phyloP scores from a whole-genome alignment of 2,888 invertebrate genomes.

The Urechis unicinctus region DNA sequence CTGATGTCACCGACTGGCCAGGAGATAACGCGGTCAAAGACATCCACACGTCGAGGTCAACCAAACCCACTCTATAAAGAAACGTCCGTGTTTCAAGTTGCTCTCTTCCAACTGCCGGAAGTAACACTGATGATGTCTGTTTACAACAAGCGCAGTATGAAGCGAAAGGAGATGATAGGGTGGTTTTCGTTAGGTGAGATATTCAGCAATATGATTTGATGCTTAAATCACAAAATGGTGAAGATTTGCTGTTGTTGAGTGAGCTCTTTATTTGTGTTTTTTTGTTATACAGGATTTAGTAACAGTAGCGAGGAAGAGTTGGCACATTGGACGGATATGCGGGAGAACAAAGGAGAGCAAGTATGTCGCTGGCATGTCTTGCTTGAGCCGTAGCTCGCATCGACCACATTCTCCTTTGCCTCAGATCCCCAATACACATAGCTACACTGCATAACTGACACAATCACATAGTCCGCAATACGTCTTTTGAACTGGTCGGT shows the following conservation, averaged over 20 bases:
- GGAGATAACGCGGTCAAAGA: slow-evolving; percentile 88
- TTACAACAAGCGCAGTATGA: slow-evolving; percentile 84
- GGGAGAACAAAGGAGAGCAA: slow-evolving; percentile 77
- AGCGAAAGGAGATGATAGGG: slow-evolving; percentile 92
- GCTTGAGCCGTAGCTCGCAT: slow-evolving; percentile 54
- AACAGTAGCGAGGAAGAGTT: slow-evolving; percentile 87
- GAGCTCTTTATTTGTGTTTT: neutral
- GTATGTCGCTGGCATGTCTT: slow-evolving; percentile 91
- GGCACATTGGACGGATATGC: slow-evolving; percentile 89
- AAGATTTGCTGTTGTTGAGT: neutral
- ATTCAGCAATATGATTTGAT: no score
- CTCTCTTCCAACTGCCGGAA: slow-evolving; percentile 87
- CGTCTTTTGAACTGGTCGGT: no score
- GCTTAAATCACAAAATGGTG: no score
- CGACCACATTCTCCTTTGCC: no score
- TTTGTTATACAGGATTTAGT: slow-evolving; percentile 57
- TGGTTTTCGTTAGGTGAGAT: slow-evolving; percentile 81
- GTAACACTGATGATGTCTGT: slow-evolving; percentile 91
- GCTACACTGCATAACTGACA: no score
- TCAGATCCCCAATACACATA: no score
- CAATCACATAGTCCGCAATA: no score
- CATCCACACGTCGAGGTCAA: slow-evolving; percentile 82
- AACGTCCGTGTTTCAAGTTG: slow-evolving; percentile 90
- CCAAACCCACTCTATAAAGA: slow-evolving; percentile 94
- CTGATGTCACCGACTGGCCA: slow-evolving; percentile 87